Evolutionary conservation across 1,140 invertebrate genomes (phyloP), one percentile per base, ranked within the genome.

Genomic region (Ctenoplectra terminalis): DNA sequence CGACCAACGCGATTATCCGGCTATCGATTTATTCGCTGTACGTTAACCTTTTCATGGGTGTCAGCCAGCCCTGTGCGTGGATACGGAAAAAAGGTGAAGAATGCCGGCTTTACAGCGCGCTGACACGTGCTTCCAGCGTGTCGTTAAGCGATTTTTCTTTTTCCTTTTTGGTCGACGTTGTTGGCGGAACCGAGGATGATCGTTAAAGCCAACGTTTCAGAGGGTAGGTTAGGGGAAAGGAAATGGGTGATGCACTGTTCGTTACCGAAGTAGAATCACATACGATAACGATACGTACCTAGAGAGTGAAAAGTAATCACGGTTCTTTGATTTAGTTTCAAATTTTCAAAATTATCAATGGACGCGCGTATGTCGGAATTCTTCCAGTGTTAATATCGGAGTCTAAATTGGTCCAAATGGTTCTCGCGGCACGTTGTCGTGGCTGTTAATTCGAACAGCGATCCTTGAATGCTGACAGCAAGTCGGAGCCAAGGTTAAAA

Each of bases 21-120:
- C 34, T 31, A 78, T 70, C 75, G 75, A 73, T 80, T 73, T 64
- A 63, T 80, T 73, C 46, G 23, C 37, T 34, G n/a, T 79, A 70
- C 52, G 23, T 61, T 72, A 26, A 40, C 56, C 66, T 50, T 61
- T 71, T 79, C 37, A 71, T 50, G 37, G 54, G 40, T 58, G 75
- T 69, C 63, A 54, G 56, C 37, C 37, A 17, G 23, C 34, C 37
- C 29, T 13, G 23, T 17, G 43, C 15, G 34, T 2, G 31, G 6
- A 26, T 3, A 37, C n/a, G 48, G 40, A 31, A 58, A 48, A 70
- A 40, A 78, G 66, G 37, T 20, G 54, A 50, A 54, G 50, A 70
- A 70, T 17, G 37, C 17, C 17, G 48, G 60, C 13, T 74, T 48
- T 61, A 74, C 56, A 26, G 23, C 26, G 43, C 7, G 61, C 46